A percentile compares a stretch with the other conserved stretches of the same genome.
Evolutionary conservation across 2,888 invertebrate genomes (phyloP).

Genomic region (Sarcophaga carnaria): DNA sequence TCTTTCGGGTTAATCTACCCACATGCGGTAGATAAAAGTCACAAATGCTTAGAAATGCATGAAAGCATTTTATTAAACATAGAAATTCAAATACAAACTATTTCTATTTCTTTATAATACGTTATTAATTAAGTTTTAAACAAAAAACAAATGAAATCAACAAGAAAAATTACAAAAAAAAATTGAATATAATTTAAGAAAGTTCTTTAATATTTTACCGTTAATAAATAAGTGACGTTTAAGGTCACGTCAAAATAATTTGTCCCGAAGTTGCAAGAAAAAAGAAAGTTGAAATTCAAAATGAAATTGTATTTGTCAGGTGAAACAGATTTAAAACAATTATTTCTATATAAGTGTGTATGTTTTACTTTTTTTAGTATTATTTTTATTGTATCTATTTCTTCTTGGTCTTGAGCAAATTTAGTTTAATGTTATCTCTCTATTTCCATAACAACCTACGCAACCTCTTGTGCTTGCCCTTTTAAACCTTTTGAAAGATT

Average conservation of each 20-base stretch:
- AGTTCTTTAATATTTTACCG: neutral
- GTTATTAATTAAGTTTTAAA: conserved; percentile 21
- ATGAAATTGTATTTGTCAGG: neutral
- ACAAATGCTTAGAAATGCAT: conserved; percentile 24
- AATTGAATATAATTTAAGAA: conserved; percentile 3
- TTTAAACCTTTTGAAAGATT: neutral
- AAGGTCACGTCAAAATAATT: conserved; percentile 47
- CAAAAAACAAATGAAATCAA: conserved; percentile 26
- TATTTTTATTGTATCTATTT: conserved; percentile 53
- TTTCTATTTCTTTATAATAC: conserved; percentile 23
- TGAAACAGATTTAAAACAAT: conserved; percentile 28
- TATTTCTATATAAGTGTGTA: conserved; percentile 64
- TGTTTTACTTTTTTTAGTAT: conserved; percentile 43
- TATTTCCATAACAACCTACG: neutral
- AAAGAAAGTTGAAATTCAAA: conserved; percentile 13
- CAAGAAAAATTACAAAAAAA: conserved; percentile 9
- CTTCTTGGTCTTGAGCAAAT: conserved; percentile 33
- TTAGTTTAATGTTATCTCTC: conserved; percentile 22
- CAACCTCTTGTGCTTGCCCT: conserved; percentile 14
- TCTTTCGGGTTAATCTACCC: conserved; percentile 94
- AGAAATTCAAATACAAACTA: conserved; percentile 21
- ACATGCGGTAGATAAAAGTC: conserved; percentile 86
- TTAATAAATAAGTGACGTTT: conserved; percentile 51
- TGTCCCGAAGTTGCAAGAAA: neutral
- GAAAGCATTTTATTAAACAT: neutral